Evolutionary conservation across 2,113 vertebrate species (phyloP).

Genomic region (Poeciliopsis prolifica): DNA sequence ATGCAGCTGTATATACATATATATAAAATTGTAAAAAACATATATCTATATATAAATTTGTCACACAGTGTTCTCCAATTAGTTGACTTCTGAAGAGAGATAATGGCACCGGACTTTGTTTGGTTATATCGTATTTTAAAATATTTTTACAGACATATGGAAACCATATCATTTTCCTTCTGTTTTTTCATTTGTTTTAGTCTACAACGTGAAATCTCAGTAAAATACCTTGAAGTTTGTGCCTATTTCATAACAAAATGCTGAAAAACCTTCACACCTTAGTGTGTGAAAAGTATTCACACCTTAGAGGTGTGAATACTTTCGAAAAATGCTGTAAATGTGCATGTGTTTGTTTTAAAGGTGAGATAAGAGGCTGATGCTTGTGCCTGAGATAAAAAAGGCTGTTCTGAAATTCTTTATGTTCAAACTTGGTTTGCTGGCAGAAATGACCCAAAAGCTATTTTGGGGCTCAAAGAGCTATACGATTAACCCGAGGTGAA

Average conservation of each 20-base stretch:
- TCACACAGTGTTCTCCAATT: not conserved
- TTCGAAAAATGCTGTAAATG: not conserved
- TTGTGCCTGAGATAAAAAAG: conserved; percentile 9
- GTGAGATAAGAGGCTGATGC: conserved; percentile 36
- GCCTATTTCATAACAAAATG: not conserved
- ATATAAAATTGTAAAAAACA: too few species aligned
- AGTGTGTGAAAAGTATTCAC: too few species aligned
- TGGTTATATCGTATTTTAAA: not conserved
- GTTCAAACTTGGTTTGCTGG: conserved; percentile 43
- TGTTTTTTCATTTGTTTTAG: not conserved
- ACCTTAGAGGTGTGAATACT: not conserved
- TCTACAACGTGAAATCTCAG: not conserved
- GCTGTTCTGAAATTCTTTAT: conserved; percentile 26
- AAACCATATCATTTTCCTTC: not conserved
- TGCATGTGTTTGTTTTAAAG: conserved; percentile 17
- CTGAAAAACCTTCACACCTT: too few species aligned
- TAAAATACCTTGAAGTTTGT: too few species aligned
- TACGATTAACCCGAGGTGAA: conserved; percentile 45
- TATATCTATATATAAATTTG: too few species aligned
- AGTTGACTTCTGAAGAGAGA: not conserved
- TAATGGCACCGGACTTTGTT: not conserved
- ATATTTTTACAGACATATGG: not conserved
- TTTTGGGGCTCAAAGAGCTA: conserved; percentile 27
- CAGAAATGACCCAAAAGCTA: conserved; percentile 43
- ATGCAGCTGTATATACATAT: too few species aligned